phyloP scores from a whole-genome alignment of 1,140 invertebrate species.

The Trachymyrmex septentrionalis region DNA sequence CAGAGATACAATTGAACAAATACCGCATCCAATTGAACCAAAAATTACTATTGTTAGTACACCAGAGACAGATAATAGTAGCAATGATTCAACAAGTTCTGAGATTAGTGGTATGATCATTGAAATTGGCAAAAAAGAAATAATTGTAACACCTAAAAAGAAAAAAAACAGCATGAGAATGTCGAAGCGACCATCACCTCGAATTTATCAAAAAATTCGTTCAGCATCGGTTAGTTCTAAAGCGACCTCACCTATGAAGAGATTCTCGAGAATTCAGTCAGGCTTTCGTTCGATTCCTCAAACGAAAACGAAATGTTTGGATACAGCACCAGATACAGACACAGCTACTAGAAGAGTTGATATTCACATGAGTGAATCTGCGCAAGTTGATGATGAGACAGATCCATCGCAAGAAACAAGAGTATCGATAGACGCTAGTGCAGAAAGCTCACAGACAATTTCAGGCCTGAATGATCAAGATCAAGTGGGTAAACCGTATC shows the following conservation, averaged over 20 bases:
- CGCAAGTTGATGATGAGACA: slow-evolving; percentile 56
- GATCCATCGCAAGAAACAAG: slow-evolving; percentile 57
- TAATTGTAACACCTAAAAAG: slow-evolving; percentile 78
- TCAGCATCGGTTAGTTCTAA: slow-evolving; percentile 68
- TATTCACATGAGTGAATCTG: slow-evolving; percentile 55
- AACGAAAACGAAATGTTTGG: slow-evolving; percentile 42
- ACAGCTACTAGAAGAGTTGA: slow-evolving; percentile 52
- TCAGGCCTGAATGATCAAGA: slow-evolving; percentile 7
- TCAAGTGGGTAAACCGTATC: slow-evolving; percentile 65
- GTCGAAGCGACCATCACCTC: slow-evolving; percentile 48
- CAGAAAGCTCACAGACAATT: slow-evolving; percentile 75
- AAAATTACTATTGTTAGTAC: slow-evolving; percentile 79
- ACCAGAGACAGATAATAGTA: slow-evolving; percentile 75
- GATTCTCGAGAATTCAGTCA: slow-evolving; percentile 67
- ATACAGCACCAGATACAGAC: neutral
- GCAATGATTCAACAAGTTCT: slow-evolving; percentile 74
- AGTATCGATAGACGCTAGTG: slow-evolving; percentile 75
- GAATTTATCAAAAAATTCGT: slow-evolving; percentile 70
- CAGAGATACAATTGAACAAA: neutral
- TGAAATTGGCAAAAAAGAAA: slow-evolving; percentile 76
- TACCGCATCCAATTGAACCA: slow-evolving; percentile 77
- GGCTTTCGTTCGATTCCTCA: slow-evolving; percentile 58
- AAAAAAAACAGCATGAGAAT: slow-evolving; percentile 56
- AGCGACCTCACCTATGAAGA: slow-evolving; percentile 66
- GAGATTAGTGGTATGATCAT: slow-evolving; percentile 75